A percentile compares a stretch with the other conserved stretches of the same genome.
phyloP scores from a whole-genome alignment of 1,140 invertebrate genomes.

The Olivierus martensii region DNA sequence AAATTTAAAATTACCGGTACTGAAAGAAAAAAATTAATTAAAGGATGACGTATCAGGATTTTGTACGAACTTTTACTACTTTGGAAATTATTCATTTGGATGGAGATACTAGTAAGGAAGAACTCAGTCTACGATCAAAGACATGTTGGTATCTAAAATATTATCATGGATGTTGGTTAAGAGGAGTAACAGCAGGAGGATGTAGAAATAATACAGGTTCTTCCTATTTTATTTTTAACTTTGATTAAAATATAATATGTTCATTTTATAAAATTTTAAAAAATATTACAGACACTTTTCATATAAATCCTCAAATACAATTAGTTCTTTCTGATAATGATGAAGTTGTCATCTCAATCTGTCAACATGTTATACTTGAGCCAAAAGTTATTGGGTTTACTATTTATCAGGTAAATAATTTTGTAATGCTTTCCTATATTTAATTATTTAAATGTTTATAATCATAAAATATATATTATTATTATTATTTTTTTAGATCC shows the following conservation, averaged over 20 bases:
- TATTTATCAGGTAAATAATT: constrained; percentile 45
- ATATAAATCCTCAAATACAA: constrained; percentile 82
- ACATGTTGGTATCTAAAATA: constrained; percentile 51
- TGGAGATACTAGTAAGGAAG: constrained; percentile 66
- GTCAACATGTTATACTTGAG: constrained; percentile 82
- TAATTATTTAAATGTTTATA: neutral
- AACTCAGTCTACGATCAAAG: constrained; percentile 61
- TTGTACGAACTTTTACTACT: constrained; percentile 65
- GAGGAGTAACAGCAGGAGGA: constrained; percentile 76
- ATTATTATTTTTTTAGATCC: neutral
- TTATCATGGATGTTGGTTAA: constrained; percentile 45
- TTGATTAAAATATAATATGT: neutral
- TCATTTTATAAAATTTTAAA: neutral
- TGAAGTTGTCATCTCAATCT: constrained; percentile 70
- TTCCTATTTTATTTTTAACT: neutral
- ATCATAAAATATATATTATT: neutral
- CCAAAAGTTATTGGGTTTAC: constrained; percentile 89
- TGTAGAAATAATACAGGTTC: constrained; percentile 73
- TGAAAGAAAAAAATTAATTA: too few species aligned
- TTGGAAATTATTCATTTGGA: constrained; percentile 78
- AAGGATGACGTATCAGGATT: constrained; percentile 69
- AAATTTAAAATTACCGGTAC: too few species aligned
- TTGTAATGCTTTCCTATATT: neutral
- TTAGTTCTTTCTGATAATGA: constrained; percentile 59
- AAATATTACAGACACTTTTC: constrained; percentile 63